phyloP scores from a whole-genome alignment of 2,113 vertebrate genomes.

The Anarhynchus alexandrinus region DNA sequence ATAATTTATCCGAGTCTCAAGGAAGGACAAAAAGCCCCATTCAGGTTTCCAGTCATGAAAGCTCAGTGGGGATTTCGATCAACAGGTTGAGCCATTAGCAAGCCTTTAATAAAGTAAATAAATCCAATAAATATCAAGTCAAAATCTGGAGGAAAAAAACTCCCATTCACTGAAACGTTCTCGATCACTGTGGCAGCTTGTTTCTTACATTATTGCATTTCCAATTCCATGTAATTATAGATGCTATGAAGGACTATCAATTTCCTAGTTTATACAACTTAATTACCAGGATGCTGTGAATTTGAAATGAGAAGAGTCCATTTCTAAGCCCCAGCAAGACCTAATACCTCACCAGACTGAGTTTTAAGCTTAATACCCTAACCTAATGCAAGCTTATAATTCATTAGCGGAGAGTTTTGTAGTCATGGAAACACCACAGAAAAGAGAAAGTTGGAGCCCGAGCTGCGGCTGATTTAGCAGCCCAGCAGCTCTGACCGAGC shows the following conservation, averaged over 20 bases:
- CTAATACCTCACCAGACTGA: background rate
- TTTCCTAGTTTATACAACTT: constrained; percentile 5
- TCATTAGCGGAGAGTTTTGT: background rate
- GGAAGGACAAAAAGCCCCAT: background rate
- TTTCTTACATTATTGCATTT: constrained; percentile 30
- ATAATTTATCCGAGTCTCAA: background rate
- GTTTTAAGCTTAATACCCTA: background rate
- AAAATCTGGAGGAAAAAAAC: background rate
- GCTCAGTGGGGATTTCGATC: background rate
- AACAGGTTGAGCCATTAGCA: background rate
- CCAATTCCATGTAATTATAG: constrained; percentile 18
- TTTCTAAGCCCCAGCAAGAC: background rate
- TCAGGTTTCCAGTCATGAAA: background rate
- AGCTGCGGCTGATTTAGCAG: background rate
- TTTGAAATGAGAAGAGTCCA: background rate
- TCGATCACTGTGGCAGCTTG: constrained; percentile 13
- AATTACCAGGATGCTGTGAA: constrained; percentile 28
- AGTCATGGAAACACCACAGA: constrained; percentile 9
- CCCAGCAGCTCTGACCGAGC: background rate
- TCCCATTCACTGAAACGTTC: background rate
- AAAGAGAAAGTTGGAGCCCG: background rate
- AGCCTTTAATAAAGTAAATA: constrained; percentile 32
- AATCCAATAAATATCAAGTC: background rate
- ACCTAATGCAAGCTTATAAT: background rate
- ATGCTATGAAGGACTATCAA: constrained; percentile 7